These are phyloP conservation scores for Sarcophaga variegata DNA, from an alignment of 2,888 invertebrate species.

Conservation along the genomic window DNA sequence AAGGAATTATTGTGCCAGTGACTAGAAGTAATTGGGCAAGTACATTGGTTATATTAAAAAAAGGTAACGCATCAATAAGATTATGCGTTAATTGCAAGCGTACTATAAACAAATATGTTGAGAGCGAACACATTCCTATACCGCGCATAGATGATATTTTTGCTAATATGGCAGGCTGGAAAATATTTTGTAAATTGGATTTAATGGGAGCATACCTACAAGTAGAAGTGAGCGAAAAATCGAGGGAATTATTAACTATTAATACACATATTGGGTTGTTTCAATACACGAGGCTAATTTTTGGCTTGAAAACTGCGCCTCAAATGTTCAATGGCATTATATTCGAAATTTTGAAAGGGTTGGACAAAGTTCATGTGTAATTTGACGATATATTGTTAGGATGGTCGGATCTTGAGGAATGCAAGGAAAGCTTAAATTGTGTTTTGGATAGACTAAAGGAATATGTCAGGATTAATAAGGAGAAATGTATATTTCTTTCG, in stretches of 20 bases:
- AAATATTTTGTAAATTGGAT: too few relatives aligned
- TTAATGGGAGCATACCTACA: too few relatives aligned
- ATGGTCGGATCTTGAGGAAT: slow-evolving; percentile 25
- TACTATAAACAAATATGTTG: slow-evolving; percentile 23
- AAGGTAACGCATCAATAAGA: slow-evolving; percentile 11
- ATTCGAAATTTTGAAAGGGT: background rate
- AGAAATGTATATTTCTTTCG: background rate
- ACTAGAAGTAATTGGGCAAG: slow-evolving; percentile 72
- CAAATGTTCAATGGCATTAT: slow-evolving; percentile 26
- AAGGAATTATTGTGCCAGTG: slow-evolving; percentile 69
- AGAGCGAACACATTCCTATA: slow-evolving; percentile 33
- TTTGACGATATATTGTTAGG: background rate
- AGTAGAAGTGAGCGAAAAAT: slow-evolving; percentile 30
- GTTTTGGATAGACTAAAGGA: background rate
- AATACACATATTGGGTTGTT: slow-evolving; percentile 57
- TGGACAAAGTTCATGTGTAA: background rate
- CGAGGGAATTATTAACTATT: slow-evolving; percentile 45
- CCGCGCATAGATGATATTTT: slow-evolving; percentile 54
- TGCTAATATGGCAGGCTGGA: too few relatives aligned
- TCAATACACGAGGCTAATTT: slow-evolving; percentile 15
- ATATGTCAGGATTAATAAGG: background rate
- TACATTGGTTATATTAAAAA: slow-evolving; percentile 65
- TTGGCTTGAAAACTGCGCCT: slow-evolving; percentile 32
- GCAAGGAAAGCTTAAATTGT: background rate
- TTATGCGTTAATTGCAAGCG: slow-evolving; percentile 67